Evolutionary conservation across 2,888 invertebrate species (phyloP), one percentile per base, ranked within the genome.

Genomic region (Acanthopleura granulata): DNA sequence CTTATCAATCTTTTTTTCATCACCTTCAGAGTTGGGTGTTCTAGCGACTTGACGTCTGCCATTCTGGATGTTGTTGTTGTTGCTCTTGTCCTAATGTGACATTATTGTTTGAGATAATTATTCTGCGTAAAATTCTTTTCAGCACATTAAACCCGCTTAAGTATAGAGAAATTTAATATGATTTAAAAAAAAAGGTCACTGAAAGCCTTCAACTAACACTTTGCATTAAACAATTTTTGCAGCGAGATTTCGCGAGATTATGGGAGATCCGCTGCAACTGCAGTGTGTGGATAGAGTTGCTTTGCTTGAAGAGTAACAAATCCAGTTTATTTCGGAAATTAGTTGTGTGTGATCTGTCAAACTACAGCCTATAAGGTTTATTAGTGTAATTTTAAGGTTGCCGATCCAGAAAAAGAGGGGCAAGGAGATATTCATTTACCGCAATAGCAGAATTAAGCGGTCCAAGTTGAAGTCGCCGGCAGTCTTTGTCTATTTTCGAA

Each of bases 11-110:
- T 40, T 40, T 40, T 40, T 40, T 78, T 92, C 22, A 22, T 57
- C 57, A 95, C 96, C 94, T 98, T 98, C 81, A 98, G 93, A 40
- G 98, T 97, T 73, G 97, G 95, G 92, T 98, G 97, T 91, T 99
- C 99, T 89, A 98, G 92, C 81, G 96, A 95, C 91, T 96, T 57
- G 57, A 22, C 93, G 92, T 98, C 97, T 90, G 96, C 95, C 97
- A 97, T 97, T 74, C 79, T 83, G 18, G 57, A 9, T 57, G 57
- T 57, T 57, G 57, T 57, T 57, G 57, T 57, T 57, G 57, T 57
- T 57, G 57, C 3, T 57, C n/a, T 57, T 57, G 22, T 12, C 12
- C n/a, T n/a, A 57, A 57, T 57, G 6, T 57, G 57, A 57, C 57
- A 12, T 57, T 57, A 1, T 57, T 12, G 57, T 57, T 22, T 40